Evolutionary conservation across 2,888 invertebrate species (phyloP), one percentile per base, ranked within the genome.

Genomic region (Argyra leucocephala): DNA sequence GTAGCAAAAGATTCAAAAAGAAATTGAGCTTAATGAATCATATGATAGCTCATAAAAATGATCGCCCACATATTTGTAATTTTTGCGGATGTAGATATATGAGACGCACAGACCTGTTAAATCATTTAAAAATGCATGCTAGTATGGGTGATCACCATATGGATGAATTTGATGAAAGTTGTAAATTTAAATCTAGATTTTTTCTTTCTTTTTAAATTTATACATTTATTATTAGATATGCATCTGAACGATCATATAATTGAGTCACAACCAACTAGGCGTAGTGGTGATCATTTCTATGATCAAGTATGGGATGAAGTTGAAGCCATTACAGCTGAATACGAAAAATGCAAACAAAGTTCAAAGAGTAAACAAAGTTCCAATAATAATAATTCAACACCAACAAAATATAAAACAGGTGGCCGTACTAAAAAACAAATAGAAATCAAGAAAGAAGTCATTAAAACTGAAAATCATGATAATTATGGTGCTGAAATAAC

Each of bases 31-130:
- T 92, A 1, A 89, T 90, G 86, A 90, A 89, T 77, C 92, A 92
- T 75, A 91, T 92, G 90, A 87, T 91, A 7, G 88, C 90, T 0
- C 91, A 92, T 79, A 91, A 91, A 78, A 90, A 88, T 62, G 91
- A 91, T 77, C 82, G 90, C 10, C 90, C 91, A 3, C 89, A 90
- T 75, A 87, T 88, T 18, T 92, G 91, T 76, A 91, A 91, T 76
- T 79, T 92, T 65, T 92, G 91, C 74, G 91, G 91, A 0, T 88
- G 89, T 22, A 83, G 90, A 3, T 92, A 90, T 75, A 86, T 89
- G 24, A 83, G 91, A 67, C 89, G 89, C 72, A 86, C 86, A 69
- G 91, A 92, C 77, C 83, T 92, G 62, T 88, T 91, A 82, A 90
- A 89, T 78, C 92, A 92, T 74, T 83, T 91, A 64, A 90, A 91